Conservation (phyloP, 1,140 invertebrate species). For the Catajapyx aquilonaris region DNA sequence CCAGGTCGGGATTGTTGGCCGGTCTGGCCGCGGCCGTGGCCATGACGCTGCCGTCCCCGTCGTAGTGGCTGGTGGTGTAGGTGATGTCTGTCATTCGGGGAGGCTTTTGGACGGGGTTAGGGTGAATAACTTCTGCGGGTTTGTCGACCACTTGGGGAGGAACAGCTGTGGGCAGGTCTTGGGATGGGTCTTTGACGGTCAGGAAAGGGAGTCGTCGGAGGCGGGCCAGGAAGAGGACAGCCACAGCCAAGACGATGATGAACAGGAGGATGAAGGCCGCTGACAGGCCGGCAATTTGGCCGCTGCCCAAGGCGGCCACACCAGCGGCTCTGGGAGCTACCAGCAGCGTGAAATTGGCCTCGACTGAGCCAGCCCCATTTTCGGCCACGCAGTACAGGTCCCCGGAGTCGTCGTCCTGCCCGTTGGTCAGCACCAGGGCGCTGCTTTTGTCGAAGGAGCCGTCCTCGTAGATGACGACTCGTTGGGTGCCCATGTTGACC, state of each 20-base stretch:
- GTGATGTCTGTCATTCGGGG: slow-evolving; percentile 38
- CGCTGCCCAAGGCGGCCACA: slow-evolving; percentile 54
- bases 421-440: slow-evolving; percentile 60
- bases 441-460: slow-evolving; percentile 51
- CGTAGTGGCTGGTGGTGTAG: slow-evolving; percentile 36
- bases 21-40: slow-evolving; percentile 20
- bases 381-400: slow-evolving; percentile 80
- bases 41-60: slow-evolving; percentile 34
- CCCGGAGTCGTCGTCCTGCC: slow-evolving; percentile 65
- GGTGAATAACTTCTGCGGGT: slow-evolving; percentile 26
- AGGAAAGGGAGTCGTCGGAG: slow-evolving; percentile 41
- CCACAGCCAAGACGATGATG: slow-evolving; percentile 46
- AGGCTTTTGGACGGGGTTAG: slow-evolving; percentile 44
- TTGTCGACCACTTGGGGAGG: slow-evolving; percentile 4
- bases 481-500: slow-evolving; percentile 35
- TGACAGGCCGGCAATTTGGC: slow-evolving; percentile 65
- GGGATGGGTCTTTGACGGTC: slow-evolving; percentile 47
- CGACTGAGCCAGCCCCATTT: slow-evolving; percentile 75
- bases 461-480: slow-evolving; percentile 54
- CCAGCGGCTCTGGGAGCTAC: slow-evolving; percentile 51
- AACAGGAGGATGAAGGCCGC: slow-evolving; percentile 58
- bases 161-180: slow-evolving; percentile 15
- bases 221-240: slow-evolving; percentile 46
- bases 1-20: background rate
- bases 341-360: slow-evolving; percentile 72